Evolutionary conservation across 2,797 vertebrate genomes (phyloP).

Genomic region (Molossus alvarezi): DNA sequence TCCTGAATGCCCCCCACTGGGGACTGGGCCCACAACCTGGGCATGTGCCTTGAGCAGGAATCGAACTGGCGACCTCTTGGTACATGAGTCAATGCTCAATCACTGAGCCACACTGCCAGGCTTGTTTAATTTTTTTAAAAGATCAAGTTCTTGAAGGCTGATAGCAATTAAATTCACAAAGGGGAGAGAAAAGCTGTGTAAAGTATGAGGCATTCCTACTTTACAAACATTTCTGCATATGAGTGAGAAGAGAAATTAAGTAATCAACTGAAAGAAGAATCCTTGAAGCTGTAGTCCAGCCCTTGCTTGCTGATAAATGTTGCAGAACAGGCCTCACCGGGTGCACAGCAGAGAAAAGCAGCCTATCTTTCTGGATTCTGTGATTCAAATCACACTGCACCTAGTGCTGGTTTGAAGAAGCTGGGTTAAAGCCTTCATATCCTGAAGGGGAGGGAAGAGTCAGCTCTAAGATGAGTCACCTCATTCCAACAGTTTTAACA

Average conservation of each 20-base stretch:
- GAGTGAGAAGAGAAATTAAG: conserved; percentile 57
- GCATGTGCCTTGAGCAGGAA: too few relatives aligned
- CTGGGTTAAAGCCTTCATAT: conserved; percentile 28
- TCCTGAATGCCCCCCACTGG: too few relatives aligned
- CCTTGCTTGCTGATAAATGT: not conserved
- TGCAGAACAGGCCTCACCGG: not conserved
- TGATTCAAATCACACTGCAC: conserved; percentile 6
- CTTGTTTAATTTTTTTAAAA: conserved; percentile 16
- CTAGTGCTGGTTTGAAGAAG: conserved; percentile 41
- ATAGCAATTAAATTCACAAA: conserved; percentile 26
- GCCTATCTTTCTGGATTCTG: conserved; percentile 16
- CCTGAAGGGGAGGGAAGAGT: not conserved
- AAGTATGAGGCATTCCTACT: conserved; percentile 2
- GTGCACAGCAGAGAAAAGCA: not conserved
- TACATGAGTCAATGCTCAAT: too few relatives aligned
- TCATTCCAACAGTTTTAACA: conserved; percentile 45
- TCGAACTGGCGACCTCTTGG: too few relatives aligned
- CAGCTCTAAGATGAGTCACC: conserved; percentile 63
- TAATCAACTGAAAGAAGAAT: conserved; percentile 24
- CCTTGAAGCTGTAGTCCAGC: not conserved
- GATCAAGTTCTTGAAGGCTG: not conserved
- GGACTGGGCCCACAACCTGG: too few relatives aligned
- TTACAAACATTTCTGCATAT: conserved; percentile 34
- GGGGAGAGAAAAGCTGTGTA: conserved; percentile 7
- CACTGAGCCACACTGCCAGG: too few relatives aligned